Base-by-base conservation (phyloP, 2,888 invertebrate species). In the Aporophyla lueneburgensis region DNA sequence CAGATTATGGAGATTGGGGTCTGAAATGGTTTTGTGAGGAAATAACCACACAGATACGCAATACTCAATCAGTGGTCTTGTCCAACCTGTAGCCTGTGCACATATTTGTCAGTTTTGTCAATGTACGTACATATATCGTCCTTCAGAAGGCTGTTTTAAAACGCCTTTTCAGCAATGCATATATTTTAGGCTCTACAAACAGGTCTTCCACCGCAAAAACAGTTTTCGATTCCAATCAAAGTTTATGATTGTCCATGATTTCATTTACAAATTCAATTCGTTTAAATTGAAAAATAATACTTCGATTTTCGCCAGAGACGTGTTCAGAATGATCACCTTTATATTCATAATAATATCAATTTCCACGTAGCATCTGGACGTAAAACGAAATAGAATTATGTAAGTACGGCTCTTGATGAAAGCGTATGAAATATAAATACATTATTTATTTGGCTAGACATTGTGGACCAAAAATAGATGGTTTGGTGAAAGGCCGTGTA, bases 401-500 rank as follows among this genome's bases (percentile, higher is more conserved):
- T n/a, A n/a, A n/a, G n/a, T 27, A 58, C 4, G 33, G 2, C 7
- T 78, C 5, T n/a, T 59, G 63, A 72, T 67, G 43, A 61, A 51
- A 73, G 66, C 12, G 46, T 63, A 71, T 62, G 43, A 62, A 63
- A 75, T 46, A 49, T 49, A 63, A 43, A 46, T 74, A 74, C 33
- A 33, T 75, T 75, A 74, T 74, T 54, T 76, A 66, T 75, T 76
- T 76, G 51, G n/a, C 67, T 76, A 67, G 46, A 68, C 51, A 27
- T 33, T 53, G 16, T 6, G 27, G 14, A 21, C 5, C 43, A 27
- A 53, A 78, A 76, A 78, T 69, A 61, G 21, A 21, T 12, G 53
- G 0, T 61, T 69, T 40, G 9, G 9, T n/a, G 21, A 53, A 76
- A 78, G 43, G 43, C 19, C 19, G 21, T 49, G 24, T 75, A 46